Base-by-base conservation (phyloP, 2,797 vertebrate species). In the Mico argentatus region DNA sequence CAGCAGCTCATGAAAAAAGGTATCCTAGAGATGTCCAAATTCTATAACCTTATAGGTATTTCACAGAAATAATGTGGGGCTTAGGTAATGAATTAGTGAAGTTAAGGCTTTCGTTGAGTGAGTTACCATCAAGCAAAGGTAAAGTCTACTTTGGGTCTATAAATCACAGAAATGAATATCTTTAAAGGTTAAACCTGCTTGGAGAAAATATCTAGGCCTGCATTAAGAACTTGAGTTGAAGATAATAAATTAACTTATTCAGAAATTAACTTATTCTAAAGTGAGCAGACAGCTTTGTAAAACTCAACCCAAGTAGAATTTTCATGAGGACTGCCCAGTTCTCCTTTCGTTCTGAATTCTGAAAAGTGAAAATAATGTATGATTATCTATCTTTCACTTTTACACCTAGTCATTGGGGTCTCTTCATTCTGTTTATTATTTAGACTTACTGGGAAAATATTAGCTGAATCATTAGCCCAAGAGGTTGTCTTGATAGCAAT, bases 151-250 rank as follows among this genome's bases (percentile, higher is more conserved):
- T 83, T 90, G 70, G 44, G 72, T 93, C 80, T 85, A 17, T 88
- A 89, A 83, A 87, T 93, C 75, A 91, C 30, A 24, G 52, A 72
- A 91, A 94, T 61, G 91, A 96, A 70, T 91, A 90, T 76, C 41
- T 88, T 92, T 73, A 91, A 88, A 88, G 44, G 39, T 70, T 94
- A 88, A 84, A 76, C 19, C 50, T 90, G 44, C 79, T 82, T 64
- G 50, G 27, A 44, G 30, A 57, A 94, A 89, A 77, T 36, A 92
- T 95, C 4, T 94, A 17, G 11, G 39, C n/a, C 52, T 89, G 26
- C 27, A 72, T 72, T 94, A 88, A 81, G 46, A 88, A 30, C 33
- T 90, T 85, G 39, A 91, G 67, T 83, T 64, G 59, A 95, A 89
- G 44, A 87, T 77, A 92, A 64, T 73, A 39, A 94, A 87, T 87